Conservation (phyloP, 2,113 vertebrate genomes). For the Bothrops jararaca region DNA sequence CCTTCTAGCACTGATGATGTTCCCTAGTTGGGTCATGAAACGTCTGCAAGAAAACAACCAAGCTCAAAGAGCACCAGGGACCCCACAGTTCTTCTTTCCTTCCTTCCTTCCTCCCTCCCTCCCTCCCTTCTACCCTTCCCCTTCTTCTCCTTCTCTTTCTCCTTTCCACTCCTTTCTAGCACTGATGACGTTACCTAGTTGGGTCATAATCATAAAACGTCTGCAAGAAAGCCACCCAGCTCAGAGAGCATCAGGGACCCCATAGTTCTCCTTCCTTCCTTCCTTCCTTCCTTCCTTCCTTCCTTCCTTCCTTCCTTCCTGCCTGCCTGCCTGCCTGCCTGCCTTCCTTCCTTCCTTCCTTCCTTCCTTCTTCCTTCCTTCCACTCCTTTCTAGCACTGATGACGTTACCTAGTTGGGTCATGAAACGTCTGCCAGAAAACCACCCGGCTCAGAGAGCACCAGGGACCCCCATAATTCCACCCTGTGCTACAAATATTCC, state of each 20-base stretch:
- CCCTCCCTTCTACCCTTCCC: no score
- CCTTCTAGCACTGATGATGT: neutral
- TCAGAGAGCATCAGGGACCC: no score
- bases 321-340: neutral
- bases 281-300: neutral
- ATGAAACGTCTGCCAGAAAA: no score
- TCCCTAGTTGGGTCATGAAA: neutral
- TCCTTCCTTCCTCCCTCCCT: no score
- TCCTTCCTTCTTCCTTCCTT: neutral
- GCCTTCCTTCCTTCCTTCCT: neutral
- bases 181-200: no score
- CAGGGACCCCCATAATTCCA: neutral
- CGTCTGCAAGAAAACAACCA: neutral
- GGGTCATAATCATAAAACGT: no score
- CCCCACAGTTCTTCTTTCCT: no score
- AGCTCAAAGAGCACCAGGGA: neutral
- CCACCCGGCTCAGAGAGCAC: no score
- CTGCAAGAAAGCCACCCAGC: no score
- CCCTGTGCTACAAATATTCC: neutral
- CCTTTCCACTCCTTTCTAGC: no score
- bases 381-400: neutral
- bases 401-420: no score
- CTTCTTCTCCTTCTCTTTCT: no score
- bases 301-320: neutral
- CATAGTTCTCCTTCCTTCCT: neutral